phyloP scores from a whole-genome alignment of 2,888 invertebrate genomes.

The Plagiodera versicolora region DNA sequence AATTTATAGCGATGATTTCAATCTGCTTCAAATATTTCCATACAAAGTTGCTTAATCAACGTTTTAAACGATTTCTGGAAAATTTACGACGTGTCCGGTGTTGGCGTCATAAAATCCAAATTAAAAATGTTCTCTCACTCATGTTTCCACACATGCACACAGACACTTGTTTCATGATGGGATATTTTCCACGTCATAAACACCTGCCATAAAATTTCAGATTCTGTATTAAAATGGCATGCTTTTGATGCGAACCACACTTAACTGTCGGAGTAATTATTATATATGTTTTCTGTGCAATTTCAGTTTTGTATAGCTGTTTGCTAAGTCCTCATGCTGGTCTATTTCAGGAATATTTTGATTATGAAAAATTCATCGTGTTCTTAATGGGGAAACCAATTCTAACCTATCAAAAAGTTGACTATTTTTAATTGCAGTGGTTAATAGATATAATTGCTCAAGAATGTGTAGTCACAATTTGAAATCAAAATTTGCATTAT shows the following conservation, averaged over 20 bases:
- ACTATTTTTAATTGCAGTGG: too few species aligned
- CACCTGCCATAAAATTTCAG: slow-evolving; percentile 26
- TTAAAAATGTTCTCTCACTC: slow-evolving; percentile 23
- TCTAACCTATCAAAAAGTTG: too few species aligned
- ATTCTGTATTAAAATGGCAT: slow-evolving; percentile 34
- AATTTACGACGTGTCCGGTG: slow-evolving; percentile 23
- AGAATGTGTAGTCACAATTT: too few species aligned
- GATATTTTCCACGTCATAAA: slow-evolving; percentile 35
- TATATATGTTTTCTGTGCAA: slow-evolving; percentile 10
- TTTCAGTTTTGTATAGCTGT: neutral
- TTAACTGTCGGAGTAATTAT: slow-evolving; percentile 23
- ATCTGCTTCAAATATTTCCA: slow-evolving; percentile 1
- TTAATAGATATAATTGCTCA: too few species aligned
- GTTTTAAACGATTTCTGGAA: slow-evolving; percentile 17
- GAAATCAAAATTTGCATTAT: too few species aligned
- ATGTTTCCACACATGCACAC: slow-evolving; percentile 10
- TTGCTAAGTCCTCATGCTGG: neutral
- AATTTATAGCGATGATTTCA: neutral
- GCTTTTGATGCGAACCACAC: slow-evolving; percentile 29
- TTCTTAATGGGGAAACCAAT: too few species aligned
- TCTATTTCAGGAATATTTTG: neutral
- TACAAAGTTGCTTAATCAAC: slow-evolving; percentile 18
- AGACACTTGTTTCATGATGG: slow-evolving; percentile 22
- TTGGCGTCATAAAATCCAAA: slow-evolving; percentile 24
- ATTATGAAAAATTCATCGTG: too few species aligned